Base-by-base conservation (phyloP, 2,113 vertebrate genomes). In the Stigmatopora nigra region DNA sequence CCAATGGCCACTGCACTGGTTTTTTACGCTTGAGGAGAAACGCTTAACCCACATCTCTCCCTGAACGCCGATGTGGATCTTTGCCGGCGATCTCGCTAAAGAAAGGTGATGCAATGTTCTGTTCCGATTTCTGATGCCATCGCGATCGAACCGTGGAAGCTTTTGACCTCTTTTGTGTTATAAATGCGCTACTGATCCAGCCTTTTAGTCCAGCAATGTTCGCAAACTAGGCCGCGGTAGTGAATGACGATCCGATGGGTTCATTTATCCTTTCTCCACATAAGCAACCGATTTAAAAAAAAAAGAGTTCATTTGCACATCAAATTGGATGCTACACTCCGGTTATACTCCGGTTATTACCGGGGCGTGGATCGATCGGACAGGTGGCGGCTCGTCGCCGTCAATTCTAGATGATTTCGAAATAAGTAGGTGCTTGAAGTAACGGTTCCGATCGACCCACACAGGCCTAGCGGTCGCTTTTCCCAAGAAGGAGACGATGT, bases 1-100 rank as follows among this genome's bases (percentile, higher is more conserved):
- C 63, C 67, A 44, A 84, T 76, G 82, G 71, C 65, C 75, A 55
- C 71, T 31, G 38, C 25, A 31, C 25, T 31, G 17, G 68, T 79
- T 84, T 84, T 82, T 79, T 76, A 84, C 80, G 77, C 79, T 46
- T 82, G 84, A 77, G 73, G 82, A 81, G 71, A 82, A 85, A 81
- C 71, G 78, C 75, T 75, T 80, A 68, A 15, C 57, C 69, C 59
- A n/a, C 35, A 56, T 66, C 55, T 19, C 0, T 4, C 47, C 53
- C 49, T 52, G 63, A 31, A 31, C 68, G 52, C 56, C 55, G 61
- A 67, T 59, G 71, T 57, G 49, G 46, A 78, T 79, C 75, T 75
- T 81, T 63, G 45, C 35, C 45, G n/a, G 38, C 9, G 44, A 53
- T 9, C 65, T 55, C 44, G 35, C 11, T 51, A 22, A 52, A 49